Base-by-base conservation (phyloP, 2,888 invertebrate species). In the Tetragnatha montana region DNA sequence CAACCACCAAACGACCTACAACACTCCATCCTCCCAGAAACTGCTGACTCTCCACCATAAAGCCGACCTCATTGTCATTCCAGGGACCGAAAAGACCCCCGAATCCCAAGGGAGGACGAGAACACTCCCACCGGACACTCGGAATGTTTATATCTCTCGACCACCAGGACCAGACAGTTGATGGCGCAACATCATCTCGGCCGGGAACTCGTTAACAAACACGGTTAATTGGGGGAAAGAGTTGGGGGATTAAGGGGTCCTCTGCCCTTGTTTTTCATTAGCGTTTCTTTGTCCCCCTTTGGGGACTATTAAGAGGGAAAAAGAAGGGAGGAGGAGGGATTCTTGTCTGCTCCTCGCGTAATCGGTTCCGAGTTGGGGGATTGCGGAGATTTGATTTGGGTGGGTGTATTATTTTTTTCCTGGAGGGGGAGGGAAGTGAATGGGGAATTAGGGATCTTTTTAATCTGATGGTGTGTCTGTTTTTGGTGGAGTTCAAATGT, bases 141-240 rank as follows among this genome's bases (percentile, higher is more conserved):
- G 79, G 80, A 86, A 82, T 76, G 71, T 71, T 80, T 80, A 80
- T 70, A 78, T 85, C 78, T 70, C 51, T 71, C 17, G 49, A 17
- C 81, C 17, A 19, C 85, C 68, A 60, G 17, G 60, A 17, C 21
- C 78, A 78, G 78, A 78, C 78, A 78, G 78, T 83, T 83, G 83
- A 83, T 83, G 75, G 83, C 83, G 10, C 22, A 21, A 71, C 86
- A 86, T 73, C 86, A 83, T 75, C 83, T 75, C 68, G 50, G 21
- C 50, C 60, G 47, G 47, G 68, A 81, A 22, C 79, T 88, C 83
- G 88, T 88, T 88, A 88, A 88, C 88, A 80, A 88, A 88, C 88
- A 83, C 47, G 60, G 83, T 84, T 88, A 88, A 88, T 88, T 83
- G 88, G 83, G n/a, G 82, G 51, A 80, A 86, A 86, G 80, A 80